Evolutionary conservation across 2,888 invertebrate genomes (phyloP), one percentile per base, ranked within the genome.

Genomic region (Ecdyonurus torrentis): DNA sequence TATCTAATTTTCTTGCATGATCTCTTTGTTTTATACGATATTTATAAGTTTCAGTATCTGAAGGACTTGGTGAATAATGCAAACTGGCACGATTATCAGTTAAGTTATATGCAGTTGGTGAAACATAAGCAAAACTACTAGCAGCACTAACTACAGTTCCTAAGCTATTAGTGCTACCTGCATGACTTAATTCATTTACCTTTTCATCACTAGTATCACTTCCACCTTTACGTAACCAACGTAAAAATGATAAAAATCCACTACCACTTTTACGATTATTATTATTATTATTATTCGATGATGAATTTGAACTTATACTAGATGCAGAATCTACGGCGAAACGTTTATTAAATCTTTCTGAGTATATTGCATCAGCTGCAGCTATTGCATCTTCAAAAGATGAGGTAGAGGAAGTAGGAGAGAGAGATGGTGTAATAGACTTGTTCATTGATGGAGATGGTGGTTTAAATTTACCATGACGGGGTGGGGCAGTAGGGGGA

Each of bases 91-190:
- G 72, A 66, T 70, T 73, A 19, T 74, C 72, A 22, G n/a, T 7
- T 10, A 20, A 5, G 61, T 74, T 74, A 72, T 81, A 82, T 65
- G 76, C 74, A 59, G 78, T 74, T 65, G 86, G 79, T 62, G 79
- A 72, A 67, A 85, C 78, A 72, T 83, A 88, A 20, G 85, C 83
- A 71, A 89, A 87, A 70, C 87, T 87, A 53, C 81, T 82, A 20
- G 83, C 86, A 68, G 65, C 65, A 50, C 65, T 65, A 70, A 84
- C 83, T 61, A 80, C 79, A 68, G 86, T 86, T 68, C 83, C 82
- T 22, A 55, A 7, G 20, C 55, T 55, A n/a, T 55, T 55, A 55
- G 55, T 55, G 55, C 55, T 55, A 55, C 55, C 22, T n/a, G n/a
- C n/a, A 22, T 22, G 55, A 55, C 55, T 55, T n/a, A 55, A 22